A percentile compares a stretch with the other conserved stretches of the same genome.
Evolutionary conservation across 2,888 invertebrate genomes (phyloP).

Genomic region (Bombylius major): DNA sequence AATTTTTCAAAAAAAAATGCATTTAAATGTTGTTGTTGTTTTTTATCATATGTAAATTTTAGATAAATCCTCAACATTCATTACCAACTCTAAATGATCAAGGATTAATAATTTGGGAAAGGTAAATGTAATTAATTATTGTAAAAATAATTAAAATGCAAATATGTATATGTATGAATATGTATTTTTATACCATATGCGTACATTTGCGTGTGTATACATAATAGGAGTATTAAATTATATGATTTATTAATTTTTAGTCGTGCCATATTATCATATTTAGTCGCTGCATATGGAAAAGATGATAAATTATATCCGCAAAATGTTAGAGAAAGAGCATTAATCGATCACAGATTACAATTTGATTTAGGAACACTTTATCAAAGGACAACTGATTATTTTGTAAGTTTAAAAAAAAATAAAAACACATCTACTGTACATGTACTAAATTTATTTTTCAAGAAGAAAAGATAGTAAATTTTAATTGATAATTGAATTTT

Average conservation of each 20-base stretch:
- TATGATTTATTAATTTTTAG: constrained; percentile 15
- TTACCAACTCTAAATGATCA: constrained; percentile 46
- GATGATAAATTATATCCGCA: constrained; percentile 47
- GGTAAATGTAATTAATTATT: constrained; percentile 19
- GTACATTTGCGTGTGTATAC: too few species aligned
- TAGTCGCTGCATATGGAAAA: constrained; percentile 47
- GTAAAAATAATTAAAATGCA: not conserved
- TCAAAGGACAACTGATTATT: constrained; percentile 40
- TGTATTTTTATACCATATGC: too few species aligned
- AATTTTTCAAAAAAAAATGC: too few species aligned
- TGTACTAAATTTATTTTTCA: not conserved
- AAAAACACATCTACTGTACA: too few species aligned
- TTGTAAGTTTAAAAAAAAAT: constrained; percentile 38
- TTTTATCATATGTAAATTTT: not conserved
- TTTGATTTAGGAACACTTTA: constrained; percentile 46
- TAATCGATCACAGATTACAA: constrained; percentile 46
- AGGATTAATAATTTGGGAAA: constrained; percentile 42
- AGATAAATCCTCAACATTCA: constrained; percentile 43
- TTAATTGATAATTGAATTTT: too few species aligned
- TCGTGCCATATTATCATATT: constrained; percentile 45
- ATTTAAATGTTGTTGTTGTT: too few species aligned
- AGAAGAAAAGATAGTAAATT: too few species aligned
- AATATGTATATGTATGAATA: too few species aligned
- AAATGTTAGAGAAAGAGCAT: constrained; percentile 43
- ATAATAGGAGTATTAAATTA: too few species aligned